Conservation (phyloP, 1,140 invertebrate species). For the Magallana angulata region DNA sequence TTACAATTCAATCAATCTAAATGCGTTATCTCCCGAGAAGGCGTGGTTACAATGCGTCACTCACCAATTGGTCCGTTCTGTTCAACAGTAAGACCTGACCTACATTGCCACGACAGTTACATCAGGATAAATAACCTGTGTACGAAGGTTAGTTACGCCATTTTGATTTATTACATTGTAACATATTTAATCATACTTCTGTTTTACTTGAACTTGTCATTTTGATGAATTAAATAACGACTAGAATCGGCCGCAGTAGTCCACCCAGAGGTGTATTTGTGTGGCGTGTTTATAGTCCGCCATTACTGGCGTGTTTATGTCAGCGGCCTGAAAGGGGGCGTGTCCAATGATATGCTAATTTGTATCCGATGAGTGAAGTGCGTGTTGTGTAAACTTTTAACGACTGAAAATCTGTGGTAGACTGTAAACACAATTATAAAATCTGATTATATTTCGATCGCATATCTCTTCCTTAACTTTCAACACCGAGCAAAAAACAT, state of each 20-base stretch:
- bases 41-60: neutral
- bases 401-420: too few species aligned
- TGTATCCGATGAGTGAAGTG: too few species aligned
- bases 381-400: too few species aligned
- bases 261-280: neutral
- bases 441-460: too few species aligned
- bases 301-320: neutral
- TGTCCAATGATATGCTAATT: neutral
- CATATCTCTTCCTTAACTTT: too few species aligned
- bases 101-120: neutral
- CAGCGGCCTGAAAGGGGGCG: neutral
- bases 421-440: too few species aligned
- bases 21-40: neutral
- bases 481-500: too few species aligned
- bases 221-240: too few species aligned
- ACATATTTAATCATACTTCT: neutral
- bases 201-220: too few species aligned
- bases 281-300: neutral
- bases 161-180: neutral
- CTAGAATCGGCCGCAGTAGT: too few species aligned
- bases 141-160: neutral
- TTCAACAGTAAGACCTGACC: neutral
- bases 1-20: too few species aligned
- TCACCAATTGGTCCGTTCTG: slow-evolving; percentile 4
- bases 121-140: neutral